Evolutionary conservation across 2,888 invertebrate species (phyloP).

Genomic region (Blera fallax): DNA sequence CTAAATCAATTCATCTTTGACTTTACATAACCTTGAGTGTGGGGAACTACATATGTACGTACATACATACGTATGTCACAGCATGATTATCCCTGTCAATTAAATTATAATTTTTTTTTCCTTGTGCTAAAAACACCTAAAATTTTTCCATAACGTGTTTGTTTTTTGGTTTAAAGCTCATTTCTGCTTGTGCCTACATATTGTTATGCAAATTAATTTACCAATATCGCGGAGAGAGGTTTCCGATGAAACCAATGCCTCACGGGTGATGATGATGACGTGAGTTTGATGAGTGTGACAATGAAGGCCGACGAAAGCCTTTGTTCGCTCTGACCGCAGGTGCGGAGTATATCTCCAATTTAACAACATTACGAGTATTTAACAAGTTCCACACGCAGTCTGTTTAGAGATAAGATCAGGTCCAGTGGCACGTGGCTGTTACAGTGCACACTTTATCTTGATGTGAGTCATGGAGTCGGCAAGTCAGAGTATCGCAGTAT

Average conservation of each 20-base stretch:
- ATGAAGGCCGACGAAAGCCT: neutral
- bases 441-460: no score
- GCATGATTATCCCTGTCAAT: conserved; percentile 1
- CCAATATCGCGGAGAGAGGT: neutral
- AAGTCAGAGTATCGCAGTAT: no score
- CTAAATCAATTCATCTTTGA: neutral
- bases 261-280: neutral
- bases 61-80: no score
- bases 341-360: neutral
- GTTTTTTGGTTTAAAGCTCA: conserved; percentile 1
- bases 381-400: neutral
- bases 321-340: neutral
- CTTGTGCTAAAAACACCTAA: neutral
- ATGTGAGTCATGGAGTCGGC: no score
- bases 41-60: neutral
- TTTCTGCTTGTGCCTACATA: neutral
- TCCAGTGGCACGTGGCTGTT: neutral
- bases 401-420: no score
- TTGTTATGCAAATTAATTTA: conserved; percentile 26
- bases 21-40: conserved; percentile 16
- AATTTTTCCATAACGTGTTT: neutral
- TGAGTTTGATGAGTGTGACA: neutral
- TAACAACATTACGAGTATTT: neutral
- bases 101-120: conserved; percentile 11
- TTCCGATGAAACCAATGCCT: neutral